phyloP scores from a whole-genome alignment of 2,888 invertebrate species.

The Diarsia rubi region DNA sequence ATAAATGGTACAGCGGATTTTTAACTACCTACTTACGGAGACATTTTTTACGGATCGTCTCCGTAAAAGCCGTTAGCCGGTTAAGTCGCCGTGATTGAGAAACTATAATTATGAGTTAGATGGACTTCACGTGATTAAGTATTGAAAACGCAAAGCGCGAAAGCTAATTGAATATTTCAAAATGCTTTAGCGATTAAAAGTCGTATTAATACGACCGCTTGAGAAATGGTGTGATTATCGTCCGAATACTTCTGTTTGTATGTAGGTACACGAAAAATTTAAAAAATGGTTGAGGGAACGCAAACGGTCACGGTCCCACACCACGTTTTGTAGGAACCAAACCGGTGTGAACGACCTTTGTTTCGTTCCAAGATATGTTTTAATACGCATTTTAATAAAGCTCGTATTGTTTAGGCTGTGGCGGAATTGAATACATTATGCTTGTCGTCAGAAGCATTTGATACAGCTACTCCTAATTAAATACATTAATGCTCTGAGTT shows the following conservation, averaged over 20 bases:
- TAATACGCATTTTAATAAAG: slow-evolving; percentile 88
- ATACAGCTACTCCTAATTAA: slow-evolving; percentile 50
- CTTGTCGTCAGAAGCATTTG: slow-evolving; percentile 74
- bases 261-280: slow-evolving; percentile 60
- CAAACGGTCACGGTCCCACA: slow-evolving; percentile 82
- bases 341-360: slow-evolving; percentile 86
- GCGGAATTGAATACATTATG: slow-evolving; percentile 81
- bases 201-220: slow-evolving; percentile 34
- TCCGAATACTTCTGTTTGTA: slow-evolving; percentile 70
- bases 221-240: slow-evolving; percentile 62
- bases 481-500: slow-evolving; percentile 31
- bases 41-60: slow-evolving; percentile 84
- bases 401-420: slow-evolving; percentile 84
- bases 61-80: slow-evolving; percentile 83
- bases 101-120: slow-evolving; percentile 51
- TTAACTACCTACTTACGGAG: slow-evolving; percentile 89
- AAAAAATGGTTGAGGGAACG: slow-evolving; percentile 75
- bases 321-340: slow-evolving; percentile 78
- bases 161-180: slow-evolving; percentile 56
- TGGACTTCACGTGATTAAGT: slow-evolving; percentile 27
- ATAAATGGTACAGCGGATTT: slow-evolving; percentile 89
- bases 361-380: slow-evolving; percentile 85
- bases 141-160: slow-evolving; percentile 54
- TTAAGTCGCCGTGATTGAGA: slow-evolving; percentile 71
- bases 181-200: slow-evolving; percentile 51